phyloP scores from a whole-genome alignment of 2,888 invertebrate species.

The Drepana falcataria region DNA sequence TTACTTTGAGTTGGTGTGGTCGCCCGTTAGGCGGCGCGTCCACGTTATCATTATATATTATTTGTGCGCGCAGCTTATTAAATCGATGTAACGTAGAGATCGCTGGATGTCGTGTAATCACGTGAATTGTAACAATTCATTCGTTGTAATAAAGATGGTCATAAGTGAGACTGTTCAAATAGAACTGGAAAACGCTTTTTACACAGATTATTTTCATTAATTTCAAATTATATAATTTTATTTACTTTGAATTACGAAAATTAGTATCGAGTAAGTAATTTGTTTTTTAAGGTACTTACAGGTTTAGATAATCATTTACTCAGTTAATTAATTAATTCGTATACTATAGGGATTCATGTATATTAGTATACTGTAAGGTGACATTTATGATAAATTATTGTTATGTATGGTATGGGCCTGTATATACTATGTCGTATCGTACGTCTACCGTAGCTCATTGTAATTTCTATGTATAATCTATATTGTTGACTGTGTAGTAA shows the following conservation, averaged over 20 bases:
- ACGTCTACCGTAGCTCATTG: constrained; percentile 8
- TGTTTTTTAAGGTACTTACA: constrained; percentile 44
- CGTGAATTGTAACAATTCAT: constrained; percentile 23
- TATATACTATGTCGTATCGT: constrained; percentile 9
- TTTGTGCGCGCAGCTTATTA: constrained; percentile 28
- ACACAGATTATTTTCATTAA: constrained; percentile 6
- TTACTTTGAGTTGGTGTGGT: constrained; percentile 47
- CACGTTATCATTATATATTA: constrained; percentile 25
- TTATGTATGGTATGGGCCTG: constrained; percentile 23
- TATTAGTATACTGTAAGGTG: constrained; percentile 25
- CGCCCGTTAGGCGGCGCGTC: constrained; percentile 23
- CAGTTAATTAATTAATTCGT: constrained; percentile 16
- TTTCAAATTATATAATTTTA: constrained; percentile 18
- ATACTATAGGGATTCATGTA: constrained; percentile 32
- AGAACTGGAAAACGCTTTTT: constrained; percentile 10
- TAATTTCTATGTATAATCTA: constrained; percentile 3
- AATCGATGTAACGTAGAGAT: constrained; percentile 25
- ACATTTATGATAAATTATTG: constrained; percentile 2
- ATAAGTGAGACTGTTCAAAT: constrained; percentile 8
- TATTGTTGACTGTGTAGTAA: not conserved
- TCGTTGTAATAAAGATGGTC: constrained; percentile 13
- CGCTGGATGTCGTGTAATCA: constrained; percentile 38
- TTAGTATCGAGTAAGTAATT: constrained; percentile 32
- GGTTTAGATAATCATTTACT: constrained; percentile 35
- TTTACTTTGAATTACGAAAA: constrained; percentile 24